These are phyloP conservation scores for Dicyrtoma fusca DNA, from an alignment of 2,888 invertebrate species.

Conservation along the genomic window DNA sequence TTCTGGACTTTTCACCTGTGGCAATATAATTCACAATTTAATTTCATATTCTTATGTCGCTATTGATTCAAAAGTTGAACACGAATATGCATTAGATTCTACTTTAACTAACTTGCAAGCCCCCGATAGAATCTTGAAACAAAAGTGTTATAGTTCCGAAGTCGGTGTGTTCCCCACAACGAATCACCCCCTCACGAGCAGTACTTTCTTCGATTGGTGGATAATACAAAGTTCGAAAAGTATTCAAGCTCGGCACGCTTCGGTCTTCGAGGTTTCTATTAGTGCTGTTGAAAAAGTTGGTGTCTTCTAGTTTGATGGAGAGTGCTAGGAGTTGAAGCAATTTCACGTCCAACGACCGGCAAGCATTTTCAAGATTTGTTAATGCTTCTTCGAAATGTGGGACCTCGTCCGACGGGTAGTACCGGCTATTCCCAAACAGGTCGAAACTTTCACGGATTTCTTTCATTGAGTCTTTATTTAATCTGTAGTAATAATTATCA, in stretches of 20 bases:
- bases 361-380: conserved; percentile 70
- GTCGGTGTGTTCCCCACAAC: conserved; percentile 75
- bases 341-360: conserved; percentile 70
- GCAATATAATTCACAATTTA: no score
- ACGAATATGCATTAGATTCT: no score
- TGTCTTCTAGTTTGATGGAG: conserved; percentile 55
- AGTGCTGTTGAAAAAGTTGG: conserved; percentile 67
- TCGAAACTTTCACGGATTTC: conserved; percentile 74
- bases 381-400: conserved; percentile 70
- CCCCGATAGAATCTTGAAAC: conserved; percentile 74
- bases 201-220: conserved; percentile 63
- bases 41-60: no score
- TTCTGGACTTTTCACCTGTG: conserved; percentile 68
- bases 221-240: conserved; percentile 73
- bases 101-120: conserved; percentile 67
- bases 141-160: conserved; percentile 76
- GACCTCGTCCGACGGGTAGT: conserved; percentile 70
- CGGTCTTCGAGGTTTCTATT: conserved; percentile 69
- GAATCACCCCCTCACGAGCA: conserved; percentile 62
- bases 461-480: conserved; percentile 60
- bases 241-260: conserved; percentile 65
- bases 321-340: conserved; percentile 63
- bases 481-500: no score
- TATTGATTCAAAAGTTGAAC: no score
- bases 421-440: conserved; percentile 65